phyloP scores from a whole-genome alignment of 1,140 invertebrate genomes.

The Drosophila carrolli region DNA sequence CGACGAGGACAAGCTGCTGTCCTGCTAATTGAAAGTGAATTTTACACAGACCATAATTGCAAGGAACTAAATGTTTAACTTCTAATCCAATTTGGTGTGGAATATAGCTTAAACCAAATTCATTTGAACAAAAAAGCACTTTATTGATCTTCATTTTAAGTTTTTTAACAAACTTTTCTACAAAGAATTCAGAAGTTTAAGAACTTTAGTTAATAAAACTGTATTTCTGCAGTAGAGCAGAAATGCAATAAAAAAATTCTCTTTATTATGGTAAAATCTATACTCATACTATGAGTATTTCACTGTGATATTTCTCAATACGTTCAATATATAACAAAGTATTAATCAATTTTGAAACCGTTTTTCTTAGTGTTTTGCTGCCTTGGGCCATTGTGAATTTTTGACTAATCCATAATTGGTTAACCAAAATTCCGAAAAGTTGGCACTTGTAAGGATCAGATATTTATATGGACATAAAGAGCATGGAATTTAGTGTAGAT shows the following conservation, averaged over 20 bases:
- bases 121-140: no score
- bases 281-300: no score
- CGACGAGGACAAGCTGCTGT: conserved; percentile 6
- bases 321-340: no score
- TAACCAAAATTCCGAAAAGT: conserved; percentile 2
- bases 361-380: background rate
- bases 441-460: background rate
- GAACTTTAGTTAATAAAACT: no score
- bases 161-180: no score
- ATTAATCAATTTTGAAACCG: background rate
- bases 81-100: background rate
- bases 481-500: background rate
- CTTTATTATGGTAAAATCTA: no score
- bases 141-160: no score
- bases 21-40: conserved; percentile 19
- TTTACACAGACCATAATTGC: background rate
- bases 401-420: conserved; percentile 1
- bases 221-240: no score
- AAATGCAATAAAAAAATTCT: no score
- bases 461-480: background rate
- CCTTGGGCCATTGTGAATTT: background rate
- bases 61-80: background rate
- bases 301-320: no score
- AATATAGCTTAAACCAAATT: no score
- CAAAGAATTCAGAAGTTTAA: no score